Base-by-base conservation (phyloP, 2,113 vertebrate genomes). In the Sterna hirundo region DNA sequence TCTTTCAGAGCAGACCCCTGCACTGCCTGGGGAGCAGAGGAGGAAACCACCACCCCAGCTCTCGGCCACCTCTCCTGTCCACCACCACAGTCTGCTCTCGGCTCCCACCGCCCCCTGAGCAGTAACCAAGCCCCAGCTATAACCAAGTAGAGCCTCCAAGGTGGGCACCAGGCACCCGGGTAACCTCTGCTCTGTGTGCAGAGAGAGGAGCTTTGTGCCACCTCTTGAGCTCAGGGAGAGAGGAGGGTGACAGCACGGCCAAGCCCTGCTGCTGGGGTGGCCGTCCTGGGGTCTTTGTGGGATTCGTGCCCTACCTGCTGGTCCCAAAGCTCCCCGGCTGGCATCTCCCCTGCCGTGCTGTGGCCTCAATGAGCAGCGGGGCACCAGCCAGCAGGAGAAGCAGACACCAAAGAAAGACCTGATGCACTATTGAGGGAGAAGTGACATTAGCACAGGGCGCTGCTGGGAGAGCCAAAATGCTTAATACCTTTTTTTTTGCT, bases 131-230 rank as follows among this genome's bases (percentile, higher is more conserved):
- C 22, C 23, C 51, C 42, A 77, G 40, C 29, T 83, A 10, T 15
- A 30, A 23, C 3, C 42, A 57, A 8, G 6, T 1, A 25, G 42
- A 55, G 10, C 42, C 38, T 78, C 38, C 20, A 32, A 52, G 42
- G 9, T 1, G 1, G 25, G 21, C 47, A 64, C 5, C 25, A 20
- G 1, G 1, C 47, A 42, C n/a, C 32, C 1, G 1, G 44, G 21
- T 71, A 54, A 32, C 32, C 38, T 71, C 82, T 42, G 34, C 46
- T 79, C 64, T 42, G 51, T 34, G 15, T 46, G 20, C 26, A 26
- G 5, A 38, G 46, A 40, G 16, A 8, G 34, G 44, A 68, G 47
- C 9, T 86, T 44, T 1, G 1, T 74, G 51, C 23, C 49, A 68
- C n/a, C 11, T 32, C 55, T 38, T 29, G 61, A 57, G 30, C 27